Conservation (phyloP, 2,113 vertebrate species). For the Gallinago jamesoni region DNA sequence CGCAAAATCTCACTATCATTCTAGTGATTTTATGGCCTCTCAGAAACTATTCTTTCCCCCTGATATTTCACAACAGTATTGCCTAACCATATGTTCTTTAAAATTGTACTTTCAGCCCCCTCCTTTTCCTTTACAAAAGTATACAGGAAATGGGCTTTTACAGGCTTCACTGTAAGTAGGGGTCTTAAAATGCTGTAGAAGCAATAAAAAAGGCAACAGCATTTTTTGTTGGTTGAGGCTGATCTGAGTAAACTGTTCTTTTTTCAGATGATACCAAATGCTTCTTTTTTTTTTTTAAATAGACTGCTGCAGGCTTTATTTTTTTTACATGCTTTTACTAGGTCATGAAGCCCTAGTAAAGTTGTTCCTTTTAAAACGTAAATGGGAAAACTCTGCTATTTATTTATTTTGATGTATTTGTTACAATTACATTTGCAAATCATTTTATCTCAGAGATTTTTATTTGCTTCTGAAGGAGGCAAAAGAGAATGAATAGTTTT, state of each 20-base stretch:
- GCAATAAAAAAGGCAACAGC: background rate
- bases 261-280: background rate
- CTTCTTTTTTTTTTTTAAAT: background rate
- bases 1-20: background rate
- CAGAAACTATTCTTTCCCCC: background rate
- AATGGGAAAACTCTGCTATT: slow-evolving; percentile 9
- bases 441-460: background rate
- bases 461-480: slow-evolving; percentile 6
- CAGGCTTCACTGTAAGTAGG: background rate
- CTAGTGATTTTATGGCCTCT: slow-evolving; percentile 3
- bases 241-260: background rate
- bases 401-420: slow-evolving; percentile 41
- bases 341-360: background rate
- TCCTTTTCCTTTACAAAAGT: background rate
- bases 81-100: background rate
- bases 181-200: slow-evolving; percentile 16
- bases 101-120: background rate
- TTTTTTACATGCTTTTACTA: slow-evolving; percentile 1
- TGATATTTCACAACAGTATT: slow-evolving; percentile 27
- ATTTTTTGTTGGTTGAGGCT: background rate
- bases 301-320: background rate
- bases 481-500: background rate
- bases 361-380: background rate
- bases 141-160: slow-evolving; percentile 8
- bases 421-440: slow-evolving; percentile 42